Evolutionary conservation across 2,113 vertebrate species (phyloP).

Genomic region (Orthonyx spaldingii): DNA sequence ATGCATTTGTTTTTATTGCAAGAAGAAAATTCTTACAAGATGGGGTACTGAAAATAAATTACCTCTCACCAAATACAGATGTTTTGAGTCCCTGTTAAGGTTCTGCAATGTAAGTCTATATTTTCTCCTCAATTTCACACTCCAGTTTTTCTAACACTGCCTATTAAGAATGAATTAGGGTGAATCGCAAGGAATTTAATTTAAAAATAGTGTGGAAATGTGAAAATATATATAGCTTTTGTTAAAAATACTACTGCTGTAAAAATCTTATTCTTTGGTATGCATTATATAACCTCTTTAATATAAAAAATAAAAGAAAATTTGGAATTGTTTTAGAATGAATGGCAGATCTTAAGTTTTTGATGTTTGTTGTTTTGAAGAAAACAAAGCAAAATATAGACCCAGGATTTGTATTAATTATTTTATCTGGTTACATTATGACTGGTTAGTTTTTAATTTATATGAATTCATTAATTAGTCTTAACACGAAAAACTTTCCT

Average conservation of each 20-base stretch:
- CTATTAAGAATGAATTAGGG: not conserved
- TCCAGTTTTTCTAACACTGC: not conserved
- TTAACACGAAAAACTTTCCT: not conserved
- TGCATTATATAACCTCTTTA: rapidly evolving
- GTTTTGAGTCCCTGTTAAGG: not conserved
- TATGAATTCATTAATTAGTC: not conserved
- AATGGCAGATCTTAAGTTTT: not conserved
- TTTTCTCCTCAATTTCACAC: not conserved
- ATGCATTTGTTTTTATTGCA: not conserved
- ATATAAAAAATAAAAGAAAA: not conserved
- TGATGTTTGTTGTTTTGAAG: not conserved
- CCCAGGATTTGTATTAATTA: not conserved
- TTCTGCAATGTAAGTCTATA: not conserved
- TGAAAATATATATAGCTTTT: not conserved
- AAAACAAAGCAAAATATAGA: not conserved
- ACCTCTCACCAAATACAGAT: not conserved
- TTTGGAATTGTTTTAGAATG: not conserved
- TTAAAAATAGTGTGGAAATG: not conserved
- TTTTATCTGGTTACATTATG: not conserved
- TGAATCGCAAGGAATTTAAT: not conserved
- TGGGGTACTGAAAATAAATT: not conserved
- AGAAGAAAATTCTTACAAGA: not conserved
- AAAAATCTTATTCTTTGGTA: not conserved
- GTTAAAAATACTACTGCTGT: not conserved
- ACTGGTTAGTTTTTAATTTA: not conserved